Percentiles rank a stretch among this genome's conserved stretches.
phyloP scores from a whole-genome alignment of 2,888 invertebrate species.

The Ennomos fuscantarius region DNA sequence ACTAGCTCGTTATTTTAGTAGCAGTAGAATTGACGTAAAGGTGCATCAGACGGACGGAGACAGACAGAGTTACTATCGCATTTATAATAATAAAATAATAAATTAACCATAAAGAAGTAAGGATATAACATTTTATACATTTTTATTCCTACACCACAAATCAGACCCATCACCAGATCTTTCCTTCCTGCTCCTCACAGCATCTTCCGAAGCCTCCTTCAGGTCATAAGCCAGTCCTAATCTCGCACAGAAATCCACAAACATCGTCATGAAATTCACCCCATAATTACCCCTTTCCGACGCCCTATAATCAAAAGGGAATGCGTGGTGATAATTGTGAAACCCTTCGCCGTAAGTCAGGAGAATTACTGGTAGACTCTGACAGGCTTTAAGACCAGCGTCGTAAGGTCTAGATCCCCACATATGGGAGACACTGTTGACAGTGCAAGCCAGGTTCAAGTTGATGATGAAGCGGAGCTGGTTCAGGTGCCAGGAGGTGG shows the following conservation, averaged over 20 bases:
- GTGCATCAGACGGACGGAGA: too few relatives aligned
- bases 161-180: constrained; percentile 1
- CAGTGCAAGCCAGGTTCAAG: neutral
- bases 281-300: neutral
- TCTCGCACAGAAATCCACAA: constrained; percentile 3
- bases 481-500: constrained; percentile 3
- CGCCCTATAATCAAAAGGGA: constrained; percentile 7
- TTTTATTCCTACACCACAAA: too few relatives aligned
- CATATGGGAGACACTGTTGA: constrained; percentile 7
- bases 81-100: too few relatives aligned
- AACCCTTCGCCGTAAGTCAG: constrained; percentile 8
- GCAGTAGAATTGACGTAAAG: too few relatives aligned
- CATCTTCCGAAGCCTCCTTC: neutral
- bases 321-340: constrained; percentile 15
- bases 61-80: too few relatives aligned
- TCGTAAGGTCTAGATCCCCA: constrained; percentile 12
- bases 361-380: neutral
- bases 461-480: constrained; percentile 2
- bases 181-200: neutral
- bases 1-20: too few relatives aligned
- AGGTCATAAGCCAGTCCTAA: constrained; percentile 10
- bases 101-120: too few relatives aligned
- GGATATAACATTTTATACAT: too few relatives aligned
- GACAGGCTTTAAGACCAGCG: neutral
- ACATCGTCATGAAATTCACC: constrained; percentile 3